Evolutionary conservation across 1,140 invertebrate genomes (phyloP).

Genomic region (Aphis gossypii): DNA sequence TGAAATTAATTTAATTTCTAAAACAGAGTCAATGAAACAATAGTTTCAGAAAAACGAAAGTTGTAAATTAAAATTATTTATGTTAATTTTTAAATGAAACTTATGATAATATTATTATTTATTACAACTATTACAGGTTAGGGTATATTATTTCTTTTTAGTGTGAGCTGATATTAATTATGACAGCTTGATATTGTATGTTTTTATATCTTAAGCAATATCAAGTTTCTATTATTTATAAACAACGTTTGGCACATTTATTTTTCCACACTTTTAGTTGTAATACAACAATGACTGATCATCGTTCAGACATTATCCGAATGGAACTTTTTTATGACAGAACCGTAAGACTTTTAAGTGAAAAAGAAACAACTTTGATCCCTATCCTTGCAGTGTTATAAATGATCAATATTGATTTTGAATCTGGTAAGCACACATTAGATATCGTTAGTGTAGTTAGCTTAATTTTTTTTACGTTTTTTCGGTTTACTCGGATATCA

Average conservation of each 20-base stretch:
- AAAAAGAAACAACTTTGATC: not conserved
- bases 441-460: not conserved
- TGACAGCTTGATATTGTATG: too few species aligned
- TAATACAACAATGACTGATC: not conserved
- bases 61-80: not conserved
- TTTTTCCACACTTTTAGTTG: not conserved
- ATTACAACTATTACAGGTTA: not conserved
- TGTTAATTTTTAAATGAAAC: not conserved
- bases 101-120: not conserved
- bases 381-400: not conserved
- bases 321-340: not conserved
- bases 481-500: not conserved
- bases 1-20: not conserved
- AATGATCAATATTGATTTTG: not conserved
- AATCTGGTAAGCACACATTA: not conserved
- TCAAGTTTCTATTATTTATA: too few species aligned
- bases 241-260: too few species aligned
- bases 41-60: not conserved
- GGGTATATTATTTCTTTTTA: not conserved
- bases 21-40: not conserved
- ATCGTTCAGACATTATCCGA: not conserved
- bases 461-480: not conserved
- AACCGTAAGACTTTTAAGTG: not conserved
- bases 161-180: too few species aligned
- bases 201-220: too few species aligned